Evolutionary conservation across 2,113 vertebrate species (phyloP), one percentile per base, ranked within the genome.

Genomic region (Empidonax traillii): DNA sequence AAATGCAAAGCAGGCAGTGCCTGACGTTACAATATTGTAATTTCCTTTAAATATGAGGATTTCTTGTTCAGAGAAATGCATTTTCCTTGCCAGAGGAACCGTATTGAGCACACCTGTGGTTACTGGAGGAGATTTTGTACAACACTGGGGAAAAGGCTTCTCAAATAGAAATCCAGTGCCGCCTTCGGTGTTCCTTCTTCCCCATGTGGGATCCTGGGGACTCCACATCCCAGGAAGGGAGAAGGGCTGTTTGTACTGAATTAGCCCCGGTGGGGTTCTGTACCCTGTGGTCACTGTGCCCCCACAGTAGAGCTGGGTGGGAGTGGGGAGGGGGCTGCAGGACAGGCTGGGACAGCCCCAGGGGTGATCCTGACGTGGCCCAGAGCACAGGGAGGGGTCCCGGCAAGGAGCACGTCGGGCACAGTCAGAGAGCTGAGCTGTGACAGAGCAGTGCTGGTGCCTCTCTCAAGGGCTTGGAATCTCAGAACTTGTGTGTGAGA

Each of bases 161-260:
- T 61, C 72, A 24, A 25, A 6, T 14, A 77, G n/a, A 68, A 44
- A 31, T 23, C 14, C 23, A 22, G 33, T 28, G 31, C 35, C 25
- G 30, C 17, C 24, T 56, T 39, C 68, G 6, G 69, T 44, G 44
- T 69, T 28, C 19, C 47, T 41, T 55, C 21, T 49, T 44, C 0
- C 2, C 9, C 8, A 8, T 0, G 1, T 28, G 49, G 58, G 41
- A 6, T 10, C 33, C 5, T 22, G 81, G 47, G 47, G 62, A 33
- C 39, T 58, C 30, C 62, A 16, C 22, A 0, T 47, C 10, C n/a
- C 28, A 3, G 21, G 21, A 35, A 14, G 47, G 68, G 17, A 44
- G 17, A 21, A 0, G 5, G 49, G 65, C 43, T 33, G 23, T 16
- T 33, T 5, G 65, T 11, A 0, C 30, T 23, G 44, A 1, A 3